phyloP scores from a whole-genome alignment of 2,113 vertebrate species.

The Scartelaos histophorus region DNA sequence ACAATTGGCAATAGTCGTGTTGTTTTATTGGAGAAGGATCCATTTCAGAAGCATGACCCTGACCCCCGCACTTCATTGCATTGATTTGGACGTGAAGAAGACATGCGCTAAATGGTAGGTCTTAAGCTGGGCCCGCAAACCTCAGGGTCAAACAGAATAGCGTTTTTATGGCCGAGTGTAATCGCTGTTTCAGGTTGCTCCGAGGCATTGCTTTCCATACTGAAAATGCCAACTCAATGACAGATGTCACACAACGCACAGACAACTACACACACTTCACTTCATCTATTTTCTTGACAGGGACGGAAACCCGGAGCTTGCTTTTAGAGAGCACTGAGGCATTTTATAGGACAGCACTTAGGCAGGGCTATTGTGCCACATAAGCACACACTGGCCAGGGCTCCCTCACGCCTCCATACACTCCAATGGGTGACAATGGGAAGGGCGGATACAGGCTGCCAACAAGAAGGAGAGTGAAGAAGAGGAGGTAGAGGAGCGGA shows the following conservation, averaged over 20 bases:
- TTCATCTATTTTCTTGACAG: slow-evolving; percentile 64
- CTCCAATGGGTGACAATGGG: slow-evolving; percentile 76
- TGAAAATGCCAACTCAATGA: slow-evolving; percentile 64
- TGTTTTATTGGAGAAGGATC: slow-evolving; percentile 22
- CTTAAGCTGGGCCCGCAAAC: slow-evolving; percentile 33
- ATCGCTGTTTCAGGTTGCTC: slow-evolving; percentile 17
- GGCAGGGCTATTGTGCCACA: slow-evolving; percentile 71
- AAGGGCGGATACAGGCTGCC: slow-evolving; percentile 71
- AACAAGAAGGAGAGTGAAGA: slow-evolving; percentile 56
- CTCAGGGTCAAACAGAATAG: slow-evolving; percentile 56
- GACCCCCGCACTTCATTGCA: slow-evolving; percentile 15
- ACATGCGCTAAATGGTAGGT: slow-evolving; percentile 8
- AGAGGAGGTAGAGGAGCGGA: slow-evolving; percentile 31
- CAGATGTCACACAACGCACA: slow-evolving; percentile 59
- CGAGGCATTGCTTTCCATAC: slow-evolving; percentile 45
- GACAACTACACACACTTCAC: slow-evolving; percentile 39
- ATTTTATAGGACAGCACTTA: slow-evolving; percentile 82
- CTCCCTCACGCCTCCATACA: slow-evolving; percentile 73
- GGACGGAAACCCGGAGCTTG: slow-evolving; percentile 54
- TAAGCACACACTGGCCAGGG: slow-evolving; percentile 62
- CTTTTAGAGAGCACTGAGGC: slow-evolving; percentile 78
- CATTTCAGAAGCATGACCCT: slow-evolving; percentile 30
- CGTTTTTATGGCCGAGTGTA: slow-evolving; percentile 52
- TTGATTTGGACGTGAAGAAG: slow-evolving; percentile 29
- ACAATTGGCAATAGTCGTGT: slow-evolving; percentile 17